Percentiles rank a stretch among this genome's conserved stretches.
Conservation (phyloP, 2,888 invertebrate species). For the Troides oblongomaculatus region DNA sequence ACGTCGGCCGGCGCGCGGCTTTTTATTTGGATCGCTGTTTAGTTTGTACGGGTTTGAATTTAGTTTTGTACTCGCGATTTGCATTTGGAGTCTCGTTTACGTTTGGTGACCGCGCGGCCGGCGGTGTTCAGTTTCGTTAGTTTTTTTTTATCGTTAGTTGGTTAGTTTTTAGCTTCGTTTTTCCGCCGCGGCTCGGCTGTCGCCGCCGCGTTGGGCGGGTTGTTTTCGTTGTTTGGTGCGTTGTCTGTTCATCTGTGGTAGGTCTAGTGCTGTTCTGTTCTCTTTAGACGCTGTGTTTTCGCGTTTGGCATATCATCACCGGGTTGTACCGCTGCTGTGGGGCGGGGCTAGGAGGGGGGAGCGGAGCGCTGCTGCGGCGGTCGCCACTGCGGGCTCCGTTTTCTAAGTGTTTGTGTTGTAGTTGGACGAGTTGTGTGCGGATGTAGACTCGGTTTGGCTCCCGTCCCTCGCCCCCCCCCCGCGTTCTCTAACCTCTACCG, state of each 20-base stretch:
- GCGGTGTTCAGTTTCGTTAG: constrained; percentile 40
- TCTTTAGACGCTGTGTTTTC: constrained; percentile 65
- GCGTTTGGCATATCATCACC: constrained; percentile 70
- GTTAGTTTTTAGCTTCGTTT: constrained; percentile 68
- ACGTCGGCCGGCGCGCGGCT: constrained; percentile 47
- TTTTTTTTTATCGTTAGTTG: constrained; percentile 42
- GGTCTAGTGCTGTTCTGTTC: constrained; percentile 41
- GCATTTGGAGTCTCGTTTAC: constrained; percentile 53
- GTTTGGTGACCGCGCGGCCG: constrained; percentile 52
- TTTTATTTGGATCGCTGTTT: constrained; percentile 54
- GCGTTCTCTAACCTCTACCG: constrained; percentile 42
- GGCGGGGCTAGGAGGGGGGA: constrained; percentile 43
- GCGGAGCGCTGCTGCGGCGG: constrained; percentile 60
- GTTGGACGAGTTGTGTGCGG: constrained; percentile 50
- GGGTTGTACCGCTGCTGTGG: constrained; percentile 51
- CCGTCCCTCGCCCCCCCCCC: constrained; percentile 47
- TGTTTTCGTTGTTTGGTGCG: constrained; percentile 52
- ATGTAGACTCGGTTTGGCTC: constrained; percentile 53
- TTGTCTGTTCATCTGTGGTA: constrained; percentile 57
- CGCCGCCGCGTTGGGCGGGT: constrained; percentile 42
- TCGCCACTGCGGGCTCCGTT: constrained; percentile 4
- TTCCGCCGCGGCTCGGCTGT: constrained; percentile 55
- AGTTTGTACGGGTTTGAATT: constrained; percentile 48
- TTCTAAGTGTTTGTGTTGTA: constrained; percentile 55
- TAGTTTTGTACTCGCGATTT: constrained; percentile 55